phyloP scores from a whole-genome alignment of 2,113 vertebrate species.

The Perca schrenkii region DNA sequence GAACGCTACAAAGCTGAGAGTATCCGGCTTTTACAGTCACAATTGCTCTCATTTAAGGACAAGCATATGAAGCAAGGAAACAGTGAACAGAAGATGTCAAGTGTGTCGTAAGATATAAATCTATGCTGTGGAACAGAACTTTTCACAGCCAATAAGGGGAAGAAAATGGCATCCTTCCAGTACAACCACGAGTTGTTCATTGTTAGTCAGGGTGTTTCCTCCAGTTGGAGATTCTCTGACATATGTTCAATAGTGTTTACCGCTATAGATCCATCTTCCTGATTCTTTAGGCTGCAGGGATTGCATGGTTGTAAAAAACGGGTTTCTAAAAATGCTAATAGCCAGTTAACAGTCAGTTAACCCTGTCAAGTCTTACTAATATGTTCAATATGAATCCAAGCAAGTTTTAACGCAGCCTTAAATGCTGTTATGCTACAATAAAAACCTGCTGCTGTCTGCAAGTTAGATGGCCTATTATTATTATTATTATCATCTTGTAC shows the following conservation, averaged over 20 bases:
- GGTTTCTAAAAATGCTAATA: neutral
- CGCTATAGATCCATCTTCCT: neutral
- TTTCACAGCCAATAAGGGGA: neutral
- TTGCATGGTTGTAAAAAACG: neutral
- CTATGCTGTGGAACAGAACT: neutral
- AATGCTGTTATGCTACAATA: neutral
- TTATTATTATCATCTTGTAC: neutral
- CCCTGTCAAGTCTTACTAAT: neutral
- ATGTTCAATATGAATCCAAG: neutral
- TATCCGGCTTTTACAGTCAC: neutral
- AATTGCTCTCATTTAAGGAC: neutral
- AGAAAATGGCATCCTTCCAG: neutral
- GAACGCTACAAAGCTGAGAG: neutral
- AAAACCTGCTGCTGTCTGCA: neutral
- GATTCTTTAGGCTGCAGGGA: neutral
- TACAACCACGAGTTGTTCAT: neutral
- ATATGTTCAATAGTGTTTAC: constrained; percentile 19
- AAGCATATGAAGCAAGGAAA: neutral
- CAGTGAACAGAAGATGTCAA: neutral
- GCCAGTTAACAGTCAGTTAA: neutral
- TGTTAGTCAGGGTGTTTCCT: constrained; percentile 11
- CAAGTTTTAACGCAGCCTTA: neutral
- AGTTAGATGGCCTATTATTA: neutral
- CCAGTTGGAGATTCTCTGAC: neutral
- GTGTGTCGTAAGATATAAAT: neutral